phyloP scores from a whole-genome alignment of 2,888 invertebrate species.

The Ditula angustiorana region DNA sequence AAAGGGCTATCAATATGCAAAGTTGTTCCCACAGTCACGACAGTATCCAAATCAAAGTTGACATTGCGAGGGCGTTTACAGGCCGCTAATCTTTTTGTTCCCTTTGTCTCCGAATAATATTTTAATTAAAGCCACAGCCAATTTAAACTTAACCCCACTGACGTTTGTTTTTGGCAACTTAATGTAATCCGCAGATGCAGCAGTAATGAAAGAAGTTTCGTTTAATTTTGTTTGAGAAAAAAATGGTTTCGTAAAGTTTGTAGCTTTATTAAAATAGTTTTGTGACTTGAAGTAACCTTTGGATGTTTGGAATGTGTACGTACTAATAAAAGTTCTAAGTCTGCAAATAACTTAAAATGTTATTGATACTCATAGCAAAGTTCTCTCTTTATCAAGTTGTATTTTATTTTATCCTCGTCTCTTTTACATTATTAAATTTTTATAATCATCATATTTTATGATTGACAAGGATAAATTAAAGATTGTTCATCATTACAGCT shows the following conservation, averaged over 20 bases:
- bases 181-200: constrained; percentile 65
- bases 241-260: constrained; percentile 10
- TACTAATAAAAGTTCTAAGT: not conserved
- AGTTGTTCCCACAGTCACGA: not conserved
- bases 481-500: too few species aligned
- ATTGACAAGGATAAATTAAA: too few species aligned
- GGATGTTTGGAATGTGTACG: constrained; percentile 11
- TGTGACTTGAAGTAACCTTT: constrained; percentile 12
- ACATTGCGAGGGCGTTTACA: constrained; percentile 34
- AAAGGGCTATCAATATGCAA: too few species aligned
- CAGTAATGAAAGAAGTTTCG: constrained; percentile 54
- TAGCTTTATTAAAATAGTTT: constrained; percentile 29
- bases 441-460: too few species aligned
- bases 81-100: constrained; percentile 69
- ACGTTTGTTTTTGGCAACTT: constrained; percentile 74
- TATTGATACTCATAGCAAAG: not conserved
- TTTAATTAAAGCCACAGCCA: constrained; percentile 72
- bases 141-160: constrained; percentile 73
- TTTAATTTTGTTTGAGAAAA: constrained; percentile 27
- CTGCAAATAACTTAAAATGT: not conserved
- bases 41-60: constrained; percentile 39
- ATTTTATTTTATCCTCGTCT: too few species aligned
- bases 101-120: constrained; percentile 74
- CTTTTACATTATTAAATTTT: too few species aligned
- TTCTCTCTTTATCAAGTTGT: too few species aligned